phyloP scores from a whole-genome alignment of 2,888 invertebrate species.

The Globia sparganii region DNA sequence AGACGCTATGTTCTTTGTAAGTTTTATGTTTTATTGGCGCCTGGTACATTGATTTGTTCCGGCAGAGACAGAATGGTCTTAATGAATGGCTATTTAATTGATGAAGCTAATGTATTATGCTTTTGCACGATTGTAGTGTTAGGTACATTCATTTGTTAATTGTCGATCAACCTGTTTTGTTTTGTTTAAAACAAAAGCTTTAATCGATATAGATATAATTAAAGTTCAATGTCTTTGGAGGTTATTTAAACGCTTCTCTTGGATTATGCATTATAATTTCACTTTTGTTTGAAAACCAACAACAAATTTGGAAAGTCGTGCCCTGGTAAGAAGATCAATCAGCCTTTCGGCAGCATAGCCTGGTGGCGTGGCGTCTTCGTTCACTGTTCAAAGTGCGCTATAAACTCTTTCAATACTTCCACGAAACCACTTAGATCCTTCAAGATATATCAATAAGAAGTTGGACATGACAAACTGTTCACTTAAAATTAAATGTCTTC shows the following conservation, averaged over 20 bases:
- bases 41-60: slow-evolving; percentile 46
- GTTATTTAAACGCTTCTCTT: neutral
- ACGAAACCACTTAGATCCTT: neutral
- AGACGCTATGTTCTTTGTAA: slow-evolving; percentile 28
- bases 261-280: neutral
- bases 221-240: neutral
- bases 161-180: neutral
- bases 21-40: slow-evolving; percentile 33
- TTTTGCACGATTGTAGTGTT: slow-evolving; percentile 7
- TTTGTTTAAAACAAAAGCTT: slow-evolving; percentile 18
- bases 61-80: slow-evolving; percentile 27
- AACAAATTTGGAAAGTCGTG: neutral
- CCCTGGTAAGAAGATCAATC: neutral
- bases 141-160: slow-evolving; percentile 2
- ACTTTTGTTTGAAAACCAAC: neutral
- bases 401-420: neutral
- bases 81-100: slow-evolving; percentile 17
- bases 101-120: slow-evolving; percentile 19
- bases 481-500: slow-evolving; percentile 5
- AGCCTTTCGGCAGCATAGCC: neutral
- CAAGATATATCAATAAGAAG: neutral
- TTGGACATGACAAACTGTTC: neutral
- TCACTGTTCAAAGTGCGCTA: no score
- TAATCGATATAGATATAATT: neutral
- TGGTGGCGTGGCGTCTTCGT: no score